These are phyloP conservation scores for Nephrotoma appendiculata DNA, from an alignment of 2,888 invertebrate genomes.

Conservation along the genomic window DNA sequence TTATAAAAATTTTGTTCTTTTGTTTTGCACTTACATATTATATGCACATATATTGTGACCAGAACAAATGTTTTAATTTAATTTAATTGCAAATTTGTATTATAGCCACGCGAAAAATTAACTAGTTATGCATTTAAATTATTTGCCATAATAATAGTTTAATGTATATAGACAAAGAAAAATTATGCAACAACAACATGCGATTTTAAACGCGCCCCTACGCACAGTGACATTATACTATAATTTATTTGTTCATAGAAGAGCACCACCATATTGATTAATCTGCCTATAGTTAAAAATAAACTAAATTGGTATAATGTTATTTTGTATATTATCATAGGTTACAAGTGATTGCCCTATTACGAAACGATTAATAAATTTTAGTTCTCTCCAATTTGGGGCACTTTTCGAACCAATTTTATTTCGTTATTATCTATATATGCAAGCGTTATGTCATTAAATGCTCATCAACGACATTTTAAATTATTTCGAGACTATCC, in stretches of 20 bases:
- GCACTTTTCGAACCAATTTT: too few relatives aligned
- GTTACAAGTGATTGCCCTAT: neutral
- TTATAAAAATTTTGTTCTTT: neutral
- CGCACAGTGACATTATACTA: neutral
- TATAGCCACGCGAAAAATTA: neutral
- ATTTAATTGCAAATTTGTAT: neutral
- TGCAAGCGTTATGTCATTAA: too few relatives aligned
- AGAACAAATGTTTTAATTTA: neutral
- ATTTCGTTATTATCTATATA: too few relatives aligned
- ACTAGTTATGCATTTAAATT: neutral
- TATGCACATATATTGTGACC: neutral
- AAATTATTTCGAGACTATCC: too few relatives aligned
- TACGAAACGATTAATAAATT: neutral
- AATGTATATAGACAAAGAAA: neutral
- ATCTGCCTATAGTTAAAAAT: neutral
- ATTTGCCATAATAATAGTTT: neutral
- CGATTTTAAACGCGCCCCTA: neutral
- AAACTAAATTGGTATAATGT: neutral
- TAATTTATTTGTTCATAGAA: too few relatives aligned
- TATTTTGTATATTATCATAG: neutral
- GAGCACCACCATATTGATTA: too few relatives aligned
- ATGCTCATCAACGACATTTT: too few relatives aligned
- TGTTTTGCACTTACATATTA: neutral
- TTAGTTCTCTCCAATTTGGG: too few relatives aligned
- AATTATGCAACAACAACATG: neutral